Base-by-base conservation (phyloP, 2,888 invertebrate genomes). In the Phoronis australis region DNA sequence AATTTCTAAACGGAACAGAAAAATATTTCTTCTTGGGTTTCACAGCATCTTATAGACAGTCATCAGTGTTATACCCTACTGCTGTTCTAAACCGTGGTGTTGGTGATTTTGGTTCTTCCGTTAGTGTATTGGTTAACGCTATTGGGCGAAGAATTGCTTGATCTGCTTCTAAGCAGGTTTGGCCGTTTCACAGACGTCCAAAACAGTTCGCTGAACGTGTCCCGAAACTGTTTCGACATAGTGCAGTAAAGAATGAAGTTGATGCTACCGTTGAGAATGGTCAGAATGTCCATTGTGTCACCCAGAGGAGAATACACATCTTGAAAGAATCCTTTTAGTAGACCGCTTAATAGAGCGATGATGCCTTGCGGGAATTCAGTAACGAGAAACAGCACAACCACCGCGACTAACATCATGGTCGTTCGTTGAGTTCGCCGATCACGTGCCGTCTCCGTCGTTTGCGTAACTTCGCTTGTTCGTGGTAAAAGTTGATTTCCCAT, bases 161-260 rank as follows among this genome's bases (percentile, higher is more conserved):
- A n/a, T n/a, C n/a, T n/a, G n/a, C n/a, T n/a, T n/a, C n/a, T n/a
- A n/a, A n/a, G n/a, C n/a, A n/a, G n/a, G n/a, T n/a, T n/a, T n/a
- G n/a, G n/a, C n/a, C n/a, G n/a, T n/a, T n/a, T n/a, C n/a, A n/a
- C n/a, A n/a, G n/a, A n/a, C n/a, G n/a, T n/a, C n/a, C n/a, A 59
- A 45, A 90, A 85, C 65, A 90, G 77, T 69, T 85, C 83, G 15
- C 73, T 68, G 52, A 81, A 80, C 3, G 80, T 81, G 52, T 78
- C 73, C 26, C 94, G 82, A 76, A 95, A 95, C 81, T 94, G 94
- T 59, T 89, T 84, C 53, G 91, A 92, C 94, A 95, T 94, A 45
- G 89, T 83, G 69, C 93, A 94, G 75, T 94, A 95, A 25, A 95
- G 81, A 51, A 94, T 86, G 70, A 95, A 95, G 78, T 93, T 95